phyloP scores from a whole-genome alignment of 2,113 vertebrate species.

The Harpagus bidentatus region DNA sequence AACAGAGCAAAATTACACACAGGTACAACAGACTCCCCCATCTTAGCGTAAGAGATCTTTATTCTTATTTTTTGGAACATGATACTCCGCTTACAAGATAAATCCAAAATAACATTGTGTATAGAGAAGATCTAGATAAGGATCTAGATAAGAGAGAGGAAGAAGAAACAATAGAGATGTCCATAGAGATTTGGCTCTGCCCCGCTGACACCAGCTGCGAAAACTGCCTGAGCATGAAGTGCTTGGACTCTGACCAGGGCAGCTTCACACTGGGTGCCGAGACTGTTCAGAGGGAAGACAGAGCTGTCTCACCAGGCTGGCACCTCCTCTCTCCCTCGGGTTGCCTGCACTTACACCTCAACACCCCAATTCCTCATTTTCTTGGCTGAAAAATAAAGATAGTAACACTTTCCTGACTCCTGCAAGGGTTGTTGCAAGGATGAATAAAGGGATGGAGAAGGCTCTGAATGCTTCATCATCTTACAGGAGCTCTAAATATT shows the following conservation, averaged over 20 bases:
- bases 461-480: not conserved
- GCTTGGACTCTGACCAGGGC: not conserved
- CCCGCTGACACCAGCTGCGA: not conserved
- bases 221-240: not conserved
- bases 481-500: not conserved
- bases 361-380: not conserved
- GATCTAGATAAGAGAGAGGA: not conserved
- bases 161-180: not conserved
- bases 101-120: not conserved
- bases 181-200: not conserved
- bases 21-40: not conserved
- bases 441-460: not conserved
- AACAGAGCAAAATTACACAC: not conserved
- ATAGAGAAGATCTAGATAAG: not conserved
- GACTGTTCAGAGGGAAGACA: not conserved
- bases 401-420: not conserved
- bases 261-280: not conserved
- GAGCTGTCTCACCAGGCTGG: not conserved
- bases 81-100: not conserved
- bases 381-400: not conserved
- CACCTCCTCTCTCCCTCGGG: not conserved
- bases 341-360: not conserved
- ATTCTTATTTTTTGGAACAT: not conserved
- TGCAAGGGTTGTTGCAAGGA: not conserved
- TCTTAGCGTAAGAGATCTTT: not conserved